Percentiles rank a stretch among this genome's conserved stretches.
These are phyloP conservation scores for Petromus typicus DNA, from an alignment of 2,113 vertebrate genomes.

Conservation along the genomic window DNA sequence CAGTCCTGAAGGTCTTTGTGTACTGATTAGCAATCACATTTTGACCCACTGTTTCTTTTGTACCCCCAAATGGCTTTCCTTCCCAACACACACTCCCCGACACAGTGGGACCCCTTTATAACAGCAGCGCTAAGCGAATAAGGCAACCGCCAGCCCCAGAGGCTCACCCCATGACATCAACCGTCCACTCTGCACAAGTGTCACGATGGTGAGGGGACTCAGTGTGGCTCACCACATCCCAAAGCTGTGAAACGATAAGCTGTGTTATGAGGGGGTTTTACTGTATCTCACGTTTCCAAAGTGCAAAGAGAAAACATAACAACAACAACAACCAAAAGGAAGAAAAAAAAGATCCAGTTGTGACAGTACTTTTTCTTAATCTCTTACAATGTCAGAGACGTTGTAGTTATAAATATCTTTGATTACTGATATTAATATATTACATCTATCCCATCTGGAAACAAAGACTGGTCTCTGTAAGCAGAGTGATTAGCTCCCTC, in stretches of 20 bases:
- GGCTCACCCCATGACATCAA: neutral
- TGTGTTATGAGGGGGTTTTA: conserved; percentile 82
- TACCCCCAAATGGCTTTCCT: conserved; percentile 87
- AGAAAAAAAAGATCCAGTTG: conserved; percentile 75
- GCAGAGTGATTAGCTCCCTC: conserved; percentile 69
- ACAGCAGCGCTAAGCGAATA: conserved; percentile 59
- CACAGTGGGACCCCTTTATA: conserved; percentile 83
- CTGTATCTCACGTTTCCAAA: conserved; percentile 85
- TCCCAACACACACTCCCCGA: conserved; percentile 78
- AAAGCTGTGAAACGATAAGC: conserved; percentile 58
- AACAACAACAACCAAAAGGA: neutral
- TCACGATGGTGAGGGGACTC: conserved; percentile 17
- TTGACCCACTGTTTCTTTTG: conserved; percentile 96
- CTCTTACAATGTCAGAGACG: conserved; percentile 82
- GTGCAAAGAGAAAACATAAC: conserved; percentile 82
- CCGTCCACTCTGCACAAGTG: neutral
- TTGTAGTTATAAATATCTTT: conserved; percentile 85
- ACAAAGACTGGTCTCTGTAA: conserved; percentile 78
- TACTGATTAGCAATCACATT: conserved; percentile 99
- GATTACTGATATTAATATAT: conserved; percentile 80
- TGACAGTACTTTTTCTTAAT: conserved; percentile 86
- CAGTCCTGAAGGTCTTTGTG: conserved; percentile 99
- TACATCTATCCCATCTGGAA: conserved; percentile 71
- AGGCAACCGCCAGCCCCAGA: conserved; percentile 50
- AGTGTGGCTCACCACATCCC: conserved; percentile 22